Evolutionary conservation across 53 echinoderm and acorn worm species (phyloP), one percentile per base, ranked within the genome.

Genomic region (Astropecten irregularis): DNA sequence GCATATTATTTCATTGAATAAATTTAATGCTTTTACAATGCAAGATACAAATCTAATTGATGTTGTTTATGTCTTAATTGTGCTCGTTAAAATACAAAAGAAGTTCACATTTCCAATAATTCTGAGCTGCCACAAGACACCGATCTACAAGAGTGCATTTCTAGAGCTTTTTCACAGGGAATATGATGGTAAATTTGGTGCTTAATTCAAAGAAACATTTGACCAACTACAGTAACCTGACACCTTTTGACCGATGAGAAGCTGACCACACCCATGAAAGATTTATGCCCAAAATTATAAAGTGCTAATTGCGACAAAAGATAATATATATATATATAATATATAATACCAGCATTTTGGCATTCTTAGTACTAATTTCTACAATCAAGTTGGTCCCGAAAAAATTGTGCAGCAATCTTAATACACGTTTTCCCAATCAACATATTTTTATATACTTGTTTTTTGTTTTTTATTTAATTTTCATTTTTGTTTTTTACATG

Each of bases 331-430:
- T 42, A 42, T 8, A 42, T 8, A 42, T 11, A 42, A 6, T 42
- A 8, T 42, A n/a, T 42, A 8, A 42, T 26, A 56, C 44, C 79
- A 79, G 46, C 57, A 59, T 40, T 62, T 62, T 25, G 54, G 77
- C 77, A 79, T 79, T 60, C 26, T 61, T 31, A 62, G 79, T 61
- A 38, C 79, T 79, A 79, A 22, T 61, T 60, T 44, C 79, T 79
- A 74, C 46, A 3, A 26, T 26, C 57, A 79, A 62, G 42, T 79
- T 79, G 79, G 79, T 79, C 79, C 79, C 79, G 22, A 79, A 38
- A 79, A 71, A n/a, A n/a, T 26, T 47, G 60, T 79, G 79, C 79
- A 42, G 61, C 79, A n/a, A 79, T 8, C 61, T 55, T 33, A 37
- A 40, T 39, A 74, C 57, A 74, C 38, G 53, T 54, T 53, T 74